phyloP scores from a whole-genome alignment of 2,113 vertebrate genomes.

The Microtus montanus region DNA sequence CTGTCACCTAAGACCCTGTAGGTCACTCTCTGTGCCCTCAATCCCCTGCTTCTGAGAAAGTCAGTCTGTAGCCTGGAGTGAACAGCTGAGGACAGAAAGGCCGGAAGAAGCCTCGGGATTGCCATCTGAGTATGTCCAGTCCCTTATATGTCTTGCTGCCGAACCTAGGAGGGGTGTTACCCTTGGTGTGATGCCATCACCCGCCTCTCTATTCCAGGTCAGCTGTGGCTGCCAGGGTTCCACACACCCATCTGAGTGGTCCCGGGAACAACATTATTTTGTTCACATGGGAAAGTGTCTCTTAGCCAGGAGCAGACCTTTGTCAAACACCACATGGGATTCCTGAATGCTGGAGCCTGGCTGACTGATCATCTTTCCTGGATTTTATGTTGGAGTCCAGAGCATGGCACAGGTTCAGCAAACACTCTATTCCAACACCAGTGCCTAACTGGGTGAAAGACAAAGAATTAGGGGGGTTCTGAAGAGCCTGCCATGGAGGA shows the following conservation, averaged over 20 bases:
- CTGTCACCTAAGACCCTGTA: background rate
- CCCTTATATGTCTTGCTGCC: background rate
- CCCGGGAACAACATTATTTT: accelerated
- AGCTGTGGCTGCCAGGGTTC: accelerated
- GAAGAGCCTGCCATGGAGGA: background rate
- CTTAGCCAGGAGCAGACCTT: background rate
- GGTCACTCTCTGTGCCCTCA: background rate
- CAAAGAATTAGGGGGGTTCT: background rate
- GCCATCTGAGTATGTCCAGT: accelerated
- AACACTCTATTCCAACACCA: accelerated
- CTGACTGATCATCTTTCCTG: accelerated
- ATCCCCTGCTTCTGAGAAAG: background rate
- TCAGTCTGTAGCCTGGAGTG: background rate
- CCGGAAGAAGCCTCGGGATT: background rate
- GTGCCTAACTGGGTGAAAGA: background rate
- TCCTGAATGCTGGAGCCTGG: accelerated
- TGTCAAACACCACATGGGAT: accelerated
- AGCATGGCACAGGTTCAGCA: accelerated
- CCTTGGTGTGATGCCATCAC: background rate
- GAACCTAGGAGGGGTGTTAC: accelerated
- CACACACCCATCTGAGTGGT: accelerated
- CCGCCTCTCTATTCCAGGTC: too few species aligned
- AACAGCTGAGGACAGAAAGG: accelerated
- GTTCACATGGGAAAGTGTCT: accelerated
- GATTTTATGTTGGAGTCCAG: background rate